Evolutionary conservation across 2,888 invertebrate species (phyloP).

Genomic region (Xylota sylvarum): DNA sequence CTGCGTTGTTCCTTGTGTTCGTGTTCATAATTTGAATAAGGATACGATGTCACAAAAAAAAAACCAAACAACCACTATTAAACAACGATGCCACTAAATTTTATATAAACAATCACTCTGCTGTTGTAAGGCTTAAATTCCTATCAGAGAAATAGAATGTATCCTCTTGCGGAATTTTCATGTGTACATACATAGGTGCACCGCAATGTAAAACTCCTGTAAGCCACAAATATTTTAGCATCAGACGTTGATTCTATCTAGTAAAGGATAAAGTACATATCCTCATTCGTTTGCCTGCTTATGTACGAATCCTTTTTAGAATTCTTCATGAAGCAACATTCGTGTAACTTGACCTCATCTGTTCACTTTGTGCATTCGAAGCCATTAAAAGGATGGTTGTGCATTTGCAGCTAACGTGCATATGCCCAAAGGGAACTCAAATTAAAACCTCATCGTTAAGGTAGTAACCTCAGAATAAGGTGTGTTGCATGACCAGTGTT

Average conservation of each 20-base stretch:
- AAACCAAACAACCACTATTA: too few species aligned
- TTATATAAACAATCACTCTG: neutral
- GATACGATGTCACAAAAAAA: too few species aligned
- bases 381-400: conserved; percentile 33
- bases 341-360: conserved; percentile 47
- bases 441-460: conserved; percentile 56
- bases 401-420: conserved; percentile 21
- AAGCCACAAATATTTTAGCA: conserved; percentile 20
- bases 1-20: too few species aligned
- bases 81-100: neutral
- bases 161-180: neutral
- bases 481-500: conserved; percentile 67
- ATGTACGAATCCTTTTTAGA: conserved; percentile 18
- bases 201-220: neutral
- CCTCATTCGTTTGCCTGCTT: neutral
- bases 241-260: neutral
- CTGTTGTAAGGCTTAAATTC: neutral
- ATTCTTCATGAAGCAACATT: conserved; percentile 29
- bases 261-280: neutral
- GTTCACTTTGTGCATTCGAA: conserved; percentile 42
- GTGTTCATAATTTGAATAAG: too few species aligned
- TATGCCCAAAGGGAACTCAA: conserved; percentile 12
- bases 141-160: neutral
- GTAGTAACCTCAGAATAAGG: conserved; percentile 45
- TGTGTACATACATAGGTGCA: neutral